Evolutionary conservation across 2,888 invertebrate genomes (phyloP), one percentile per base, ranked within the genome.

Genomic region (Tetranychus piercei): DNA sequence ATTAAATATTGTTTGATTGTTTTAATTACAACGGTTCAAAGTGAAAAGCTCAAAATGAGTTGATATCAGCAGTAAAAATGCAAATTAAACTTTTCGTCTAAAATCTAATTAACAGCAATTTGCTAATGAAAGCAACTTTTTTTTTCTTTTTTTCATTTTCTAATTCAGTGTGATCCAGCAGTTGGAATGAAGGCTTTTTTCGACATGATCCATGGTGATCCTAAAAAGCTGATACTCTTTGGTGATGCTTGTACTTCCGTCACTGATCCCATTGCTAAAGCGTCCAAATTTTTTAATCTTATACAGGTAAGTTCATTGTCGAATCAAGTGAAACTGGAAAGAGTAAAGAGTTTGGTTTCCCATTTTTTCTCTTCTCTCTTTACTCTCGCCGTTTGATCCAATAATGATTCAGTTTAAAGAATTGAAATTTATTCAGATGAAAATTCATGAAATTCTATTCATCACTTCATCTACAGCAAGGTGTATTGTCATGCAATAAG

Each of bases 201-300:
- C 83, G 94, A 94, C 83, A 92, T 93, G 92, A 92, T 94, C 91
- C 91, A 92, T 85, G 90, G 90, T 77, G 90, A 90, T 0, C 92
- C 92, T 0, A 75, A 74, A 34, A 79, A 79, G 70, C 85, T 95
- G 80, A 93, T 95, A 90, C 85, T 96, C 79, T 96, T 96, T 81
- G 96, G 96, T 1, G 95, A 93, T 6, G 94, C 94, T 6, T 96
- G 96, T 83, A 94, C 94, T 0, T 90, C 92, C 81, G 95, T 96
- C 79, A 96, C 95, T 0, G 94, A 95, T 82, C 94, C 95, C 69
- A 93, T 96, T 78, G 95, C 95, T 9, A 94, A 95, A 83, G 94
- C 94, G 6, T 92, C 94, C 75, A 93, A 93, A 80, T 94, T 94
- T 82, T 99, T 96, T 94, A 91, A 94, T 81, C 87, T 99, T 74